Evolutionary conservation across 2,113 vertebrate genomes (phyloP).

Genomic region (Sylvilagus bachmani): DNA sequence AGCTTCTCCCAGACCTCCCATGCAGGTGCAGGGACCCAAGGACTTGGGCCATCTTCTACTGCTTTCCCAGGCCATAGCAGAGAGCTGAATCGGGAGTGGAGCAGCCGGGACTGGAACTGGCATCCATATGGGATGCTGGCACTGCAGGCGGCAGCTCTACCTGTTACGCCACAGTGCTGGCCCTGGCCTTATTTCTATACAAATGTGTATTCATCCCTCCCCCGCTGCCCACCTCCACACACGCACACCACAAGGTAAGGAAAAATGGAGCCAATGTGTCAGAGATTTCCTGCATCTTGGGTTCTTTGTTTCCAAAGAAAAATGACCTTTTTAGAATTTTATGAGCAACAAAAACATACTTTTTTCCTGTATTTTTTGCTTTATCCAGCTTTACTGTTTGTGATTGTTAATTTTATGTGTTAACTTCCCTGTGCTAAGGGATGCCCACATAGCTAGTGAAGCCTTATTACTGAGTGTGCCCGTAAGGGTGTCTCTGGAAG

Average conservation of each 20-base stretch:
- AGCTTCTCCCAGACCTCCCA: no score
- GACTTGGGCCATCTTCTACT: no score
- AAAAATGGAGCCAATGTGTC: not conserved
- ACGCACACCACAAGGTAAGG: not conserved
- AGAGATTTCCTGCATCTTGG: constrained; percentile 1
- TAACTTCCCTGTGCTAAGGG: not conserved
- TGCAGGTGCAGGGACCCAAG: no score
- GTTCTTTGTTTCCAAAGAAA: constrained; percentile 44
- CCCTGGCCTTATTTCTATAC: not conserved
- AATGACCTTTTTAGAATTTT: not conserved
- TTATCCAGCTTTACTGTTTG: not conserved
- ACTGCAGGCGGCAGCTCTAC: no score
- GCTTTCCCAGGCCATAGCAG: no score
- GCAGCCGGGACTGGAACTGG: no score
- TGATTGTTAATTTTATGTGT: not conserved
- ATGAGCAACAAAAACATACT: constrained; percentile 2
- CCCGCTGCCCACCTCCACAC: not conserved
- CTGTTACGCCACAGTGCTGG: no score
- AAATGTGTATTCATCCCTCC: not conserved
- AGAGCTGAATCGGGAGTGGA: no score
- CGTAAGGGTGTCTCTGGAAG: no score
- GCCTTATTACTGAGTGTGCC: not conserved
- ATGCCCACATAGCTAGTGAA: not conserved
- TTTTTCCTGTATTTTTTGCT: constrained; percentile 17
- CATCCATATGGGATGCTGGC: no score